phyloP scores from a whole-genome alignment of 2,888 invertebrate species.

The Exephanes ischioxanthus region DNA sequence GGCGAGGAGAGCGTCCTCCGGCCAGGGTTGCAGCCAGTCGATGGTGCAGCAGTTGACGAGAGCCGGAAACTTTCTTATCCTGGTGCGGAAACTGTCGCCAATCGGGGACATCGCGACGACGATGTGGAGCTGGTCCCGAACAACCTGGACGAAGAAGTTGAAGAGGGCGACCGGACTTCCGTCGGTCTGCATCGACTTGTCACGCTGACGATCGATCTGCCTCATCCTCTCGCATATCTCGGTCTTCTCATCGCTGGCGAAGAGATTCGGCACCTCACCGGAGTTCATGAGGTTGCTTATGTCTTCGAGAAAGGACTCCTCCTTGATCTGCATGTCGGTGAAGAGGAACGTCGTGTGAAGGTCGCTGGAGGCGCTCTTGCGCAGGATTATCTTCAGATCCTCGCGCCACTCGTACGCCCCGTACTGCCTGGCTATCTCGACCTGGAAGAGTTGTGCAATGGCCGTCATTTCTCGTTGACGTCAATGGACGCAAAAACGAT shows the following conservation, averaged over 20 bases:
- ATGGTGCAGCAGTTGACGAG: constrained; percentile 98
- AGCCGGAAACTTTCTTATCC: constrained; percentile 96
- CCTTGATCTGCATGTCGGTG: constrained; percentile 96
- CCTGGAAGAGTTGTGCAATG: constrained; percentile 88
- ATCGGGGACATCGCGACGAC: constrained; percentile 97
- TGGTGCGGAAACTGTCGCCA: constrained; percentile 92
- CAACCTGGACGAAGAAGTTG: constrained; percentile 95
- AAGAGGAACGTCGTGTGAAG: constrained; percentile 95
- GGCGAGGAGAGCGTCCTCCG: constrained; percentile 95
- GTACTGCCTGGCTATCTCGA: constrained; percentile 96
- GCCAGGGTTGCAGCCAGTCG: constrained; percentile 99
- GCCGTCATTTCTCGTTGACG: too few species aligned
- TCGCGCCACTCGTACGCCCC: constrained; percentile 95
- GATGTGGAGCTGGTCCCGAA: constrained; percentile 95
- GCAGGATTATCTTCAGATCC: constrained; percentile 93
- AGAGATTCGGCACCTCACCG: constrained; percentile 97
- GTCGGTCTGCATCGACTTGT: constrained; percentile 95
- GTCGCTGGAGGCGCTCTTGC: constrained; percentile 93
- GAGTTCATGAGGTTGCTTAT: constrained; percentile 96
- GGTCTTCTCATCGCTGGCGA: constrained; percentile 93
- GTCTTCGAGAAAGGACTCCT: constrained; percentile 97
- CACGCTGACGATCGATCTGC: constrained; percentile 94
- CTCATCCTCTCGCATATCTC: constrained; percentile 98
- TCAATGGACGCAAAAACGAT: too few species aligned
- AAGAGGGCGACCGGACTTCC: constrained; percentile 96